These are phyloP conservation scores for Aquatica leii DNA, from an alignment of 2,888 invertebrate species.

Conservation along the genomic window DNA sequence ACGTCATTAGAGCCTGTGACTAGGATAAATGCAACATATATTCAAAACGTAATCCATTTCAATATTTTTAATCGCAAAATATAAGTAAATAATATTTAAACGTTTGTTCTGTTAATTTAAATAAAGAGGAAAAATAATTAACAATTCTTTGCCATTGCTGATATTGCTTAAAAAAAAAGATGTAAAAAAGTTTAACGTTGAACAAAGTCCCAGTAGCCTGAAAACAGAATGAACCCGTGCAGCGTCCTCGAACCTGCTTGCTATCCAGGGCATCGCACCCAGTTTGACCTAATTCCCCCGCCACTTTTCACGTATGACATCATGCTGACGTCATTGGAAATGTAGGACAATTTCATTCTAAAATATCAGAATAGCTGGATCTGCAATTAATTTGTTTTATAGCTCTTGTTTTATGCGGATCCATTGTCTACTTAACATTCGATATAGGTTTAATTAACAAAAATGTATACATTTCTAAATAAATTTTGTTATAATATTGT, in stretches of 20 bases:
- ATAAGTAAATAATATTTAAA: slow-evolving; percentile 2
- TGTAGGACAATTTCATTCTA: slow-evolving; percentile 74
- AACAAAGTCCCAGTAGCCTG: slow-evolving; percentile 32
- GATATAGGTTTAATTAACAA: slow-evolving; percentile 13
- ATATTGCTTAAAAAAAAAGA: background rate
- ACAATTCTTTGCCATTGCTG: too few species aligned
- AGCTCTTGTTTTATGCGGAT: slow-evolving; percentile 31
- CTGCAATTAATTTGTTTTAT: slow-evolving; percentile 37
- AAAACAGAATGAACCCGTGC: slow-evolving; percentile 56
- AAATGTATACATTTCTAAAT: slow-evolving; percentile 6
- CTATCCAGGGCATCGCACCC: slow-evolving; percentile 70
- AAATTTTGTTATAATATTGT: too few species aligned
- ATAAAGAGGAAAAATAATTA: background rate
- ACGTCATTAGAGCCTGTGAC: slow-evolving; percentile 57
- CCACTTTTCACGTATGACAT: slow-evolving; percentile 53
- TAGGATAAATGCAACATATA: slow-evolving; percentile 64
- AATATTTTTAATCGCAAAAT: slow-evolving; percentile 13
- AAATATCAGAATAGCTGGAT: slow-evolving; percentile 60
- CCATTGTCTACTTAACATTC: slow-evolving; percentile 30
- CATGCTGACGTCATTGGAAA: slow-evolving; percentile 68
- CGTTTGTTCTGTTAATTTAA: background rate
- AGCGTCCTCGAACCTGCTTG: slow-evolving; percentile 58
- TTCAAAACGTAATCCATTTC: slow-evolving; percentile 30
- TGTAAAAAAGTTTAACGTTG: slow-evolving; percentile 2
- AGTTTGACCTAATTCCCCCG: slow-evolving; percentile 70